A percentile compares a stretch with the other conserved stretches of the same genome.
phyloP scores from a whole-genome alignment of 2,888 invertebrate species.

The Agonopterix subpropinquella region DNA sequence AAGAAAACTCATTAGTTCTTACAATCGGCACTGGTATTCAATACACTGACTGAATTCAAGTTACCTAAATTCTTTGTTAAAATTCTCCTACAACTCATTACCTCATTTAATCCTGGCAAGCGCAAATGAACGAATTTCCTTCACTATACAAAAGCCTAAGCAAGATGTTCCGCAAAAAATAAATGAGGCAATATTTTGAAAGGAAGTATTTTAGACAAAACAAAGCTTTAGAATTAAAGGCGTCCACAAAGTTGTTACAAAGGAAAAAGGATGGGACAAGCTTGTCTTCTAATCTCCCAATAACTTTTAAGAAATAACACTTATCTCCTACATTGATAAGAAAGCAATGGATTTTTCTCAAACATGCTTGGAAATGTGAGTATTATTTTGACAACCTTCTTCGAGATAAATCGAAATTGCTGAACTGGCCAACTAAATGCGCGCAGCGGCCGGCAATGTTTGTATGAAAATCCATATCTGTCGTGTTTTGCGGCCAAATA shows the following conservation, averaged over 20 bases:
- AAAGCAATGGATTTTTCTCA: conserved; percentile 19
- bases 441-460: too few species aligned
- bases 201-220: conserved; percentile 44
- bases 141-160: conserved; percentile 29
- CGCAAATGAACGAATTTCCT: conserved; percentile 22
- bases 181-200: conserved; percentile 51
- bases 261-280: conserved; percentile 35
- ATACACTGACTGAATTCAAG: too few species aligned
- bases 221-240: conserved; percentile 54
- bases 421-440: too few species aligned
- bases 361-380: too few species aligned
- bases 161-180: conserved; percentile 34
- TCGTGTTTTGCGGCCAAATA: too few species aligned
- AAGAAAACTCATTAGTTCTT: too few species aligned
- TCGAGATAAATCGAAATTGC: too few species aligned
- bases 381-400: too few species aligned
- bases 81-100: background rate
- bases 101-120: background rate
- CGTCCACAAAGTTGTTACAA: conserved; percentile 43
- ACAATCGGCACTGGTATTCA: too few species aligned
- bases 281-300: conserved; percentile 43
- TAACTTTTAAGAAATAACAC: conserved; percentile 51
- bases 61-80: background rate
- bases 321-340: conserved; percentile 56
- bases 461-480: too few species aligned